Base-by-base conservation (phyloP, 2,888 invertebrate species). In the Dasysyrphus tricinctus region DNA sequence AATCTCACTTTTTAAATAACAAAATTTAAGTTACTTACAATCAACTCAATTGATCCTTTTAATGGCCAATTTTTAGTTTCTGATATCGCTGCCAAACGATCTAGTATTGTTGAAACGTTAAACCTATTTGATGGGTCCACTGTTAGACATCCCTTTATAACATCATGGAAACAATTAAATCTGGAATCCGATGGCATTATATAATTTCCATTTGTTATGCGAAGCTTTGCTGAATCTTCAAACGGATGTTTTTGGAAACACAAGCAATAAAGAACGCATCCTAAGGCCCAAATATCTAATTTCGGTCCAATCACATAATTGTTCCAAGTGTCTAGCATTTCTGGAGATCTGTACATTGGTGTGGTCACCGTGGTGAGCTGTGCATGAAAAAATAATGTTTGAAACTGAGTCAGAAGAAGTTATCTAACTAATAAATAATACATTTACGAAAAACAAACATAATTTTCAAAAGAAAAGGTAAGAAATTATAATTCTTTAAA, bases 251-350 rank as follows among this genome's bases (percentile, higher is more conserved):
- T 96, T 93, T 97, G 96, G 91, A 96, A 99, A 92, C 98, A 98
- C 19, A 99, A 93, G 61, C 96, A 95, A 92, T 97, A 99, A 14
- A 99, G 93, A 88, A 99, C 95, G 92, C 99, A 99, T 8, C 99
- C 99, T 14, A 99, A 93, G 0, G 99, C 99, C 99, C 99, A 99
- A 47, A 98, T 94, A 93, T 99, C 99, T 2, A 96, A 95, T 56
- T 97, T 95, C 88, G 97, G 95, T 77, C 98, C 98, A 88, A 99
- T 98, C 86, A 96, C 96, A 91, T 96, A 96, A 92, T 99, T 98
- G 90, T 96, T 97, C 97, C 99, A 99, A 5, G 98, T 97, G 91
- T 99, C 99, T 88, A 99, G 94, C 96, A 99, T 98, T 94, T 99
- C 99, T 39, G 99, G 99, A 0, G 99, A 97, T 91, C 99, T 94